Base-by-base conservation (phyloP, 2,113 vertebrate species). In the Cnemophilus loriae region DNA sequence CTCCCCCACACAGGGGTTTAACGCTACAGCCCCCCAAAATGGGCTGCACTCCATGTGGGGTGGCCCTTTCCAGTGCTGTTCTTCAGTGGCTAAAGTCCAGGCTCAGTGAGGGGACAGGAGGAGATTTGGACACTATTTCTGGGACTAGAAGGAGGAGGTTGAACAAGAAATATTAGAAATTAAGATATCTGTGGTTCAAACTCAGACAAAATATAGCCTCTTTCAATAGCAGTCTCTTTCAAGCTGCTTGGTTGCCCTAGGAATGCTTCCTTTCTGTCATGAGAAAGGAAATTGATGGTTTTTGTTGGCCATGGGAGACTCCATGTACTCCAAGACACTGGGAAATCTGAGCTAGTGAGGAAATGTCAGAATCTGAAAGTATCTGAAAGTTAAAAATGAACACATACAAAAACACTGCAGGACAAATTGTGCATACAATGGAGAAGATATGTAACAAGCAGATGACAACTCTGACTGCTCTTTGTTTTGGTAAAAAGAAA, bases 311-410 rank as follows among this genome's bases (percentile, higher is more conserved):
- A 71, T 96, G 39, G 79, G 95, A 97, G 95, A 97, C 71, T 52
- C 52, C 67, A 57, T 37, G 50, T 78, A 78, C 76, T 95, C 69
- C 59, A 86, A 92, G 87, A 93, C 44, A 90, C 49, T 60, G 37
- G 60, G 94, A 96, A 97, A 97, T 28, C 79, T 94, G 95, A 97
- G 91, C 84, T 93, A 74, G 92, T 92, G 94, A 94, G 94, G 95
- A 96, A 97, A 96, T 95, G 81, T 89, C 77, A 93, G 85, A 78
- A 83, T 91, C 53, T 95, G 55, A 56, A 94, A 88, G 73, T 75
- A 86, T 93, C 86, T 84, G 93, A 84, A 95, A 94, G 92, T 96
- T 92, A 92, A 93, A 96, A 96, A 96, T 71, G 88, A 96, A 65
- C 86, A 84, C 74, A 59, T 90, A 92, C 49, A 37, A 89, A 96